Percentiles rank a stretch among this genome's conserved stretches.
Evolutionary conservation across 23 tunicate species (phyloP).

Genomic region (Botrylloides violaceus): DNA sequence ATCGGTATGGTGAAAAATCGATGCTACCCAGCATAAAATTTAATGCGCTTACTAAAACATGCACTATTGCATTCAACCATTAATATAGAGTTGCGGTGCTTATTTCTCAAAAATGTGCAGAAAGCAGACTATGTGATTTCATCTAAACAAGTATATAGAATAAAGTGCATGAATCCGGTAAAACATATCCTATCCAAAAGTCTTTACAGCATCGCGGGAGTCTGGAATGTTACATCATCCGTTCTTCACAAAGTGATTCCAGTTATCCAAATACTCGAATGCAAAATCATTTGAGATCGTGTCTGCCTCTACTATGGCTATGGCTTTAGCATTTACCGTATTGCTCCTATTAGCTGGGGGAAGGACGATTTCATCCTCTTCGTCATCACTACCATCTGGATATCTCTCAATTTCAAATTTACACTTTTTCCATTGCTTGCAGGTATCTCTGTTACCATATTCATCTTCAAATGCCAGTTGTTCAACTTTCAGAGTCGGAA

Average conservation of each 20-base stretch:
- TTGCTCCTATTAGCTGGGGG: neutral
- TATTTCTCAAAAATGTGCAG: too few species aligned
- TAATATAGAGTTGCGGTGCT: too few species aligned
- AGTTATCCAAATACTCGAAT: neutral
- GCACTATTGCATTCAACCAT: too few species aligned
- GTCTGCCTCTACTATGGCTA: neutral
- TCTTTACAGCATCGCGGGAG: too few species aligned
- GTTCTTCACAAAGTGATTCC: neutral
- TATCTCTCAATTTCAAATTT: conserved; percentile 4
- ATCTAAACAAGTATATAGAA: too few species aligned
- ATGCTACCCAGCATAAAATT: too few species aligned
- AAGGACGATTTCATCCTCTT: neutral
- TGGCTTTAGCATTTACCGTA: neutral
- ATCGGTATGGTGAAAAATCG: too few species aligned
- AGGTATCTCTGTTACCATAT: neutral
- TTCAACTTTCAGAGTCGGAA: conserved; percentile 8
- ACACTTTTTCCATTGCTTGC: conserved; percentile 17
- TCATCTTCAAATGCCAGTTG: conserved; percentile 7
- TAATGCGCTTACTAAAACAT: too few species aligned
- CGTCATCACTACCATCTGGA: neutral
- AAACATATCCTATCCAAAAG: too few species aligned
- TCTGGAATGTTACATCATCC: neutral
- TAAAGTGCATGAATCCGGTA: too few species aligned
- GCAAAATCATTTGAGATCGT: neutral
- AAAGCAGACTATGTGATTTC: too few species aligned